A percentile compares a stretch with the other conserved stretches of the same genome.
phyloP scores from a whole-genome alignment of 2,888 invertebrate species.

The Noctua comes region DNA sequence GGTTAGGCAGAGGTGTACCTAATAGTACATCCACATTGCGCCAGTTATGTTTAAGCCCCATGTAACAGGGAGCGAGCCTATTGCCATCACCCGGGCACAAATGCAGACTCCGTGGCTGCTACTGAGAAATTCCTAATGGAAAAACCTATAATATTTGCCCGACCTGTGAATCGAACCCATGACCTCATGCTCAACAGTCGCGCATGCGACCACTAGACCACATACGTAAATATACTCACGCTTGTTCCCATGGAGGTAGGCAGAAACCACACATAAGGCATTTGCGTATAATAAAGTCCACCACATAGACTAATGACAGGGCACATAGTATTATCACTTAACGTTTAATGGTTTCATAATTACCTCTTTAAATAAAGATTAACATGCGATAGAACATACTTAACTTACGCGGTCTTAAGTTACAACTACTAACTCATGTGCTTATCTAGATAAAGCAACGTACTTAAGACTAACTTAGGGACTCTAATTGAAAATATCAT shows the following conservation, averaged over 20 bases:
- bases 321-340: background rate
- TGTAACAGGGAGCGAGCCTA: no score
- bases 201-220: no score
- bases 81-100: no score
- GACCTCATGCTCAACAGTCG: no score
- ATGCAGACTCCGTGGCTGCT: no score
- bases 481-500: constrained; percentile 36
- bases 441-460: constrained; percentile 33
- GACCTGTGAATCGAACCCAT: no score
- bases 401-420: constrained; percentile 11
- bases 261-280: background rate
- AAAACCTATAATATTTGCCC: no score
- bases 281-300: background rate
- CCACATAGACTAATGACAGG: background rate
- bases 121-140: no score
- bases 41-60: no score
- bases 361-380: constrained; percentile 32
- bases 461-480: constrained; percentile 15
- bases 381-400: constrained; percentile 16
- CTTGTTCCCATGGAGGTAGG: no score
- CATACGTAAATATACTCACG: background rate
- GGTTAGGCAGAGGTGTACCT: no score
- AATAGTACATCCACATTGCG: no score
- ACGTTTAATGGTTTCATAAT: constrained; percentile 31
- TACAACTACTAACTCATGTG: constrained; percentile 23